phyloP scores from a whole-genome alignment of 2,113 vertebrate species.

The Strix uralensis region DNA sequence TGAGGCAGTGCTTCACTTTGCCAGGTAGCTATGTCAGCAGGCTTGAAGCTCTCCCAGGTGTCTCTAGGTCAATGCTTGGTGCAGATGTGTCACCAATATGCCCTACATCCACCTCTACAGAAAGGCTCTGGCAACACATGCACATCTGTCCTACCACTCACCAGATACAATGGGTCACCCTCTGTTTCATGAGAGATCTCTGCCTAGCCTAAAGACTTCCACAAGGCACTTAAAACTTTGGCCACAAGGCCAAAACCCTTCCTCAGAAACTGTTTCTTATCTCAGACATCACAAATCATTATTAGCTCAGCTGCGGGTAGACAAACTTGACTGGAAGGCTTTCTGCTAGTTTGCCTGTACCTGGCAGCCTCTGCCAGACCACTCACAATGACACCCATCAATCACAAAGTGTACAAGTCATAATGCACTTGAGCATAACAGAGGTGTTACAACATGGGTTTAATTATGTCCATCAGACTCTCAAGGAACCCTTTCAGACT shows the following conservation, averaged over 20 bases:
- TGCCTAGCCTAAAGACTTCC: not conserved
- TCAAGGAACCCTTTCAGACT: not conserved
- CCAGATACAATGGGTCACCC: fast-evolving
- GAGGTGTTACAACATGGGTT: not conserved
- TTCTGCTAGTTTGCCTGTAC: not conserved
- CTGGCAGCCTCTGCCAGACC: not conserved
- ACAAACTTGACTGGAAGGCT: not conserved
- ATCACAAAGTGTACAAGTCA: not conserved
- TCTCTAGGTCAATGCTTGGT: not conserved
- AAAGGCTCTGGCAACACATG: not conserved
- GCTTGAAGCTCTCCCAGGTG: not conserved
- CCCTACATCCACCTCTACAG: not conserved
- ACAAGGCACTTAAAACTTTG: fast-evolving
- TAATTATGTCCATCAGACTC: not conserved
- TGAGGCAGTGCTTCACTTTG: not conserved
- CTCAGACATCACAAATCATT: not conserved
- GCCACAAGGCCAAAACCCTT: not conserved
- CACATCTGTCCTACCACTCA: fast-evolving
- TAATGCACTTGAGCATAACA: not conserved
- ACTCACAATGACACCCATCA: not conserved
- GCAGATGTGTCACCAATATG: not conserved
- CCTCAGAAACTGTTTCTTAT: not conserved
- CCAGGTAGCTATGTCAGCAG: not conserved
- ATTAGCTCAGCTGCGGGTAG: not conserved
- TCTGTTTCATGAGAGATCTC: not conserved